Evolutionary conservation across 2,888 invertebrate species (phyloP), one percentile per base, ranked within the genome.

Genomic region (Linnaemya tessellans): DNA sequence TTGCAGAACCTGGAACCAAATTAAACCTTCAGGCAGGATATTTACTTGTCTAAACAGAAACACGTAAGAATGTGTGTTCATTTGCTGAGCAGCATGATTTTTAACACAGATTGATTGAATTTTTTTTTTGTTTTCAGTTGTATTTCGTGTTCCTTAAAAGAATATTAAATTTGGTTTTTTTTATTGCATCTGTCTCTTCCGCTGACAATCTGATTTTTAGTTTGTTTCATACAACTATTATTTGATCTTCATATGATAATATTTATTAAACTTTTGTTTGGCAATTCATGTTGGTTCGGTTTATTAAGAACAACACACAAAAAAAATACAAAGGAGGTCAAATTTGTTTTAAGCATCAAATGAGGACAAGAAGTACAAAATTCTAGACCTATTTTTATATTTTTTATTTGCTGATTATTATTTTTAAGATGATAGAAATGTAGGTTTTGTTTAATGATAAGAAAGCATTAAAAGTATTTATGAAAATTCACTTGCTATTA

Each of bases 31-130:
- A 54, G 64, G 70, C n/a, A 54, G 56, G 70, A 49, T 64, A 41
- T 73, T 64, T 58, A 62, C 70, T 20, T 78, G 35, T 46, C 51
- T 20, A 25, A 38, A 54, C 15, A 64, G 13, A 13, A 38, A 70
- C 1, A 73, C 13, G 25, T 51, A 56, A 9, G 35, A 18, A 62
- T 30, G 30, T 20, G 20, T 65, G 13, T 38, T 35, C n/a, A 15
- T 49, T 62, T 18, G 35, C 41, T 22, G 30, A 25, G 43, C 22
- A 58, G 3, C 60, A 79, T 73, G 65, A 22, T 49, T 56, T 30
- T 73, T 67, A 51, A 43, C 79, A 74, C 15, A 64, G 35, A 73
- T 77, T 62, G 73, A 81, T 68, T 81, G 81, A 75, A 75, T 75
- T 75, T 65, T 3, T 67, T 65, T n/a, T n/a, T n/a, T n/a, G n/a